These are phyloP conservation scores for Biston betularia DNA, from an alignment of 2,888 invertebrate genomes.

Conservation along the genomic window DNA sequence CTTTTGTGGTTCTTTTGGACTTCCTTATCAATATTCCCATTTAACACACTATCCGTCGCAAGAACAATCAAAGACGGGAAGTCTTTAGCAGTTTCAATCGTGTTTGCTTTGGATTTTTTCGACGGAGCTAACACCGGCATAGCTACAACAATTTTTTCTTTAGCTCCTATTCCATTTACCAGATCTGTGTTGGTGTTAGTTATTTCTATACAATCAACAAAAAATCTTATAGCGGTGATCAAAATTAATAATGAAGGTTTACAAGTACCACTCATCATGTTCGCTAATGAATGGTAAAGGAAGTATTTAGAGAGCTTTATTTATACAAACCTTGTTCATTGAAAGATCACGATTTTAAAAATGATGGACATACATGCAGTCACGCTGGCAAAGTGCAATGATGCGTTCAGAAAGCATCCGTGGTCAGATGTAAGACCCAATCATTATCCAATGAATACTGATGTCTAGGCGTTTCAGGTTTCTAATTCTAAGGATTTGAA, in stretches of 20 bases:
- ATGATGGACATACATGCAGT: constrained; percentile 32
- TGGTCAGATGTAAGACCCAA: background rate
- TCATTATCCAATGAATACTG: no score
- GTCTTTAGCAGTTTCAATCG: constrained; percentile 71
- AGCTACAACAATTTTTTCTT: constrained; percentile 21
- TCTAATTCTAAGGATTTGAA: no score
- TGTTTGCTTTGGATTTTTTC: constrained; percentile 54
- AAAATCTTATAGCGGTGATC: constrained; percentile 7
- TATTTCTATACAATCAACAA: constrained; percentile 15
- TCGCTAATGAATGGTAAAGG: constrained; percentile 58
- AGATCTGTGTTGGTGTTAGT: background rate
- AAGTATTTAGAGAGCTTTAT: constrained; percentile 63
- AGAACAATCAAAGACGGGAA: constrained; percentile 69
- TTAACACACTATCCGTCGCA: constrained; percentile 46
- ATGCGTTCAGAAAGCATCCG: constrained; percentile 4
- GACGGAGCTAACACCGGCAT: constrained; percentile 68
- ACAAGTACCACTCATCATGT: constrained; percentile 58
- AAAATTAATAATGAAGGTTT: constrained; percentile 38
- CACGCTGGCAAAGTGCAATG: constrained; percentile 17
- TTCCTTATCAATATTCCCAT: background rate
- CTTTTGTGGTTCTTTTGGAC: background rate
- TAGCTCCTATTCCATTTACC: background rate
- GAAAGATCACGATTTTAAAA: constrained; percentile 64
- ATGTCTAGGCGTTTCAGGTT: no score
- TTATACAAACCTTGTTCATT: constrained; percentile 66